Percentiles rank a stretch among this genome's conserved stretches.
Conservation (phyloP, 2,113 vertebrate species). For the Mola mola region DNA sequence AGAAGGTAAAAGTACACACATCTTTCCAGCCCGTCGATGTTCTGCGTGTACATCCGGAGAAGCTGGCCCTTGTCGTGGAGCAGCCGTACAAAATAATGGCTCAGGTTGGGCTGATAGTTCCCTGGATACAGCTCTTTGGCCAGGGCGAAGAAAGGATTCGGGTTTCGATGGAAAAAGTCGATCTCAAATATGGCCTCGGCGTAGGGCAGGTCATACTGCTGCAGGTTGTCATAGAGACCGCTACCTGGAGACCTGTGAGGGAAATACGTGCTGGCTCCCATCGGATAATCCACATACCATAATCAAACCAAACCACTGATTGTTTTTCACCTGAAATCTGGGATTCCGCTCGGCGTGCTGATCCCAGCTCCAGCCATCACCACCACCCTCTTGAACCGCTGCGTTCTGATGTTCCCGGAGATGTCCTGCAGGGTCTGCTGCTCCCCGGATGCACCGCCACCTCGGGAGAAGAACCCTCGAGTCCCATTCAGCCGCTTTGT, state of each 20-base stretch:
- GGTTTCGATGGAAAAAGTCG: conserved; percentile 88
- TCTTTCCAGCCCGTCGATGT: conserved; percentile 94
- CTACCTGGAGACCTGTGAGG: conserved; percentile 88
- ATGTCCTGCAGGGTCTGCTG: conserved; percentile 82
- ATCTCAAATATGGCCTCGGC: conserved; percentile 96
- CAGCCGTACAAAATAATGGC: conserved; percentile 90
- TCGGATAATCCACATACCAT: not conserved
- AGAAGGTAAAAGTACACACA: conserved; percentile 71
- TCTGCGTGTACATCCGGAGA: conserved; percentile 95
- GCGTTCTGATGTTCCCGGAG: conserved; percentile 74
- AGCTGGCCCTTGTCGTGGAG: conserved; percentile 90
- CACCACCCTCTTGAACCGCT: conserved; percentile 81
- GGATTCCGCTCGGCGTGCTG: conserved; percentile 94
- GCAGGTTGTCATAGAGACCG: conserved; percentile 90
- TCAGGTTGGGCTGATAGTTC: conserved; percentile 86
- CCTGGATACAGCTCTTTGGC: conserved; percentile 92
- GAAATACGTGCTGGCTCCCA: not conserved
- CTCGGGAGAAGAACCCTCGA: conserved; percentile 59
- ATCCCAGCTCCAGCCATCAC: conserved; percentile 95
- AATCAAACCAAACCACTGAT: not conserved
- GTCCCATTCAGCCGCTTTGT: conserved; percentile 23
- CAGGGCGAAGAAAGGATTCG: conserved; percentile 89
- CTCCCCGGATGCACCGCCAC: conserved; percentile 33
- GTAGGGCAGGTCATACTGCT: conserved; percentile 90
- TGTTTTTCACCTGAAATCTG: conserved; percentile 88